Evolutionary conservation across 2,888 invertebrate species (phyloP).

Genomic region (Leptothorax acervorum): DNA sequence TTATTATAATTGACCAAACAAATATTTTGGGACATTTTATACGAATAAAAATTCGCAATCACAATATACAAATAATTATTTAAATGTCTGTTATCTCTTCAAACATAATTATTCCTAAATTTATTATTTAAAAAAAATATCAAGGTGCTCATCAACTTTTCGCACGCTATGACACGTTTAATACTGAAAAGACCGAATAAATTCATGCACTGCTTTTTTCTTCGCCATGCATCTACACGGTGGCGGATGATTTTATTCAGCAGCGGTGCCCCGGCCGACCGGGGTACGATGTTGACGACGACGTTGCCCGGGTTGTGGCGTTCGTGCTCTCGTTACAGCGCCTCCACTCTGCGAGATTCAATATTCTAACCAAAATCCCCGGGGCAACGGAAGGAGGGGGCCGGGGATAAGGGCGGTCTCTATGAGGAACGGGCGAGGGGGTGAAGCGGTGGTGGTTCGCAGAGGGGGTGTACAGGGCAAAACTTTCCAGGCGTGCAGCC

Average conservation of each 20-base stretch:
- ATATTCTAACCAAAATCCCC: conserved; percentile 86
- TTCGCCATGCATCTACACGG: conserved; percentile 42
- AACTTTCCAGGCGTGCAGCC: conserved; percentile 82
- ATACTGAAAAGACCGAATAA: conserved; percentile 7
- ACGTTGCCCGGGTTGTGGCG: conserved; percentile 74
- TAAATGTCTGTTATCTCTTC: not conserved
- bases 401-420: conserved; percentile 48
- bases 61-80: not conserved
- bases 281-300: conserved; percentile 68
- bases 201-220: conserved; percentile 24
- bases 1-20: not conserved
- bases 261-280: conserved; percentile 52
- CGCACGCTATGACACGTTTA: not conserved
- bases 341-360: conserved; percentile 84
- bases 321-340: conserved; percentile 83
- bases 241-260: conserved; percentile 68
- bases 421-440: conserved; percentile 54
- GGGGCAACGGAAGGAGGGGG: conserved; percentile 79
- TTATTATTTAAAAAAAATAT: not conserved
- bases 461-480: conserved; percentile 71
- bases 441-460: conserved; percentile 37
- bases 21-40: not conserved
- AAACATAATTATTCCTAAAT: not conserved
- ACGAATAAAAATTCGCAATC: not conserved
- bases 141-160: not conserved